These are phyloP conservation scores for Ophioninae sp. DNA, from an alignment of 2,888 invertebrate genomes.

Conservation along the genomic window DNA sequence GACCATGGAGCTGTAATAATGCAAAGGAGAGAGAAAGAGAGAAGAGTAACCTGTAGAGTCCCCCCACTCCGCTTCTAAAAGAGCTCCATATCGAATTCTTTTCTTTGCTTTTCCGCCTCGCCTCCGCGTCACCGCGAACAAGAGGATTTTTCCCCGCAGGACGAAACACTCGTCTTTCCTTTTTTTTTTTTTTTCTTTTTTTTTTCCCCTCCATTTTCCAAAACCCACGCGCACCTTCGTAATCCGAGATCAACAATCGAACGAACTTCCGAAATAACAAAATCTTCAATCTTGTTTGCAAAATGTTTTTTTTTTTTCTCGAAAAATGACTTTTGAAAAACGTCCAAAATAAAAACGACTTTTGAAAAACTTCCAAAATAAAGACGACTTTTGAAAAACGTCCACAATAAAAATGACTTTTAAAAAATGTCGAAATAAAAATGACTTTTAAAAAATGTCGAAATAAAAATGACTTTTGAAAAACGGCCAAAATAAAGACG, in stretches of 20 bases:
- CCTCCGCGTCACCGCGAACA: constrained; percentile 56
- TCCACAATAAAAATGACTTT: too few relatives aligned
- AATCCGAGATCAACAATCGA: constrained; percentile 47
- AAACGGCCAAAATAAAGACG: too few relatives aligned
- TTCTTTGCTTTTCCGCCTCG: constrained; percentile 43
- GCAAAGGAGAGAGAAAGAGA: constrained; percentile 13
- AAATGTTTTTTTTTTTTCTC: neutral
- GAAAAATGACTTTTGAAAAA: too few relatives aligned
- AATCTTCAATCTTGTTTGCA: constrained; percentile 29
- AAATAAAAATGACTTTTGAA: too few relatives aligned
- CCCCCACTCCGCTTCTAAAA: constrained; percentile 28
- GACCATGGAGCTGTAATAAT: constrained; percentile 4
- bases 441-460: too few relatives aligned
- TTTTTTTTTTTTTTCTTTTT: neutral
- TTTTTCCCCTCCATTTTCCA: neutral
- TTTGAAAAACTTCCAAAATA: too few relatives aligned
- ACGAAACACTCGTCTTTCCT: constrained; percentile 28
- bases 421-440: too few relatives aligned
- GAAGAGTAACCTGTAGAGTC: constrained; percentile 48
- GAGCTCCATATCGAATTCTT: neutral
- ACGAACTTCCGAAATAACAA: constrained; percentile 44
- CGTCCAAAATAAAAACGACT: too few relatives aligned
- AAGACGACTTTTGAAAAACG: too few relatives aligned
- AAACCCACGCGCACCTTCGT: constrained; percentile 19
- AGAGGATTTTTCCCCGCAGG: constrained; percentile 53